Conservation (phyloP, 37 sponge, comb jelly and placozoan species). For the Crambe crambe region DNA sequence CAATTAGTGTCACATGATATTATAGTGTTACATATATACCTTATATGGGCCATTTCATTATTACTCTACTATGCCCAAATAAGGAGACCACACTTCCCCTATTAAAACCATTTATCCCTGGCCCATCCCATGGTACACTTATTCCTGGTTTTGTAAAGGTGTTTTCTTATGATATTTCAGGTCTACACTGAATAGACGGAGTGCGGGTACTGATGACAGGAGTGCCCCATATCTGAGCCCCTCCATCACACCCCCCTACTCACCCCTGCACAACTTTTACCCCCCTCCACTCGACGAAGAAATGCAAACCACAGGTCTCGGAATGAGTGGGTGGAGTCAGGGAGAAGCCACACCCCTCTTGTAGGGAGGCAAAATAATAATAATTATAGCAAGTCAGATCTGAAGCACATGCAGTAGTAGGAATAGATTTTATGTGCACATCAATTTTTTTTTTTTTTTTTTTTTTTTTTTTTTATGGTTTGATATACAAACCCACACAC, state of each 20-base stretch:
- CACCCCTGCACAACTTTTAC: not conserved
- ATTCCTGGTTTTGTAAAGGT: not conserved
- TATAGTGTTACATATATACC: too few relatives aligned
- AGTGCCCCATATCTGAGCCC: not conserved
- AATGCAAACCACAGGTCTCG: conserved; percentile 1
- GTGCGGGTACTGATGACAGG: not conserved
- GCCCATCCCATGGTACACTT: not conserved
- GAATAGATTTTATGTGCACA: too few relatives aligned
- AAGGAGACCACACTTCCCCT: too few relatives aligned
- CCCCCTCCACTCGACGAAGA: conserved; percentile 7
- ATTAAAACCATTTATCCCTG: not conserved
- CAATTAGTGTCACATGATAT: too few relatives aligned
- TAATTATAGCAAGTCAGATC: too few relatives aligned
- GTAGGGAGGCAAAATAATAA: not conserved
- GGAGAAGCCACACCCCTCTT: not conserved
- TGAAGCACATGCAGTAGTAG: too few relatives aligned
- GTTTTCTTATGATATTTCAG: not conserved
- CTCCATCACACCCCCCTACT: not conserved
- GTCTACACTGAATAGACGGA: not conserved
- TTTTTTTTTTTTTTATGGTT: too few relatives aligned
- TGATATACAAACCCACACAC: too few relatives aligned
- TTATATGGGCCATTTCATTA: too few relatives aligned
- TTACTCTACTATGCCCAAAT: too few relatives aligned
- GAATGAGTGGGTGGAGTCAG: not conserved
- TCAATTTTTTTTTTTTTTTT: too few relatives aligned